Evolutionary conservation across 2,797 vertebrate genomes (phyloP), one percentile per base, ranked within the genome.

Genomic region (Sphenopsis melanotis): DNA sequence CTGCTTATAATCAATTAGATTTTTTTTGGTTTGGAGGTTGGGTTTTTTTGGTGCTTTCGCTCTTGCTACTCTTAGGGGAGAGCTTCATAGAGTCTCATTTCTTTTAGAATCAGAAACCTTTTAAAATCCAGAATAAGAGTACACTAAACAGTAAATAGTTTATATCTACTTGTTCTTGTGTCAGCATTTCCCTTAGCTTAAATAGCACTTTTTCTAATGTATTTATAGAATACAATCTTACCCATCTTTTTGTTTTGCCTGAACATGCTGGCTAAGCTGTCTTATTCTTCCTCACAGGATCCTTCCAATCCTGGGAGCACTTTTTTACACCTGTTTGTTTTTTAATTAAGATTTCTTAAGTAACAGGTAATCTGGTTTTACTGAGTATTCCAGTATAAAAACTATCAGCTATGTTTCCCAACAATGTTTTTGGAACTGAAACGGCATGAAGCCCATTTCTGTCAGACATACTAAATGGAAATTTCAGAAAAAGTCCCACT

Each of bases 1-100:
- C 87, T 93, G 96, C 72, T 93, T 93, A 88, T 69, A 92, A 93
- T 95, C 76, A 95, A 91, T 91, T 66, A 47, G 46, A 56, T 12
- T 7, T 78, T 57, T 83, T 93, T 55, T 32, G 1, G 23, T 53
- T 81, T 57, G 24, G 66, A 44, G 22, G 15, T 20, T 78, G 60
- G 24, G 7, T 0, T 23, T 65, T 82, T 83, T 79, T 64, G 20
- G 71, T 69, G 30, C 15, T 64, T 93, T 82, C 56, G 7, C n/a
- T 90, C 39, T 77, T 49, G 39, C 53, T 83, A 57, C 20, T 81
- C 70, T 64, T 78, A 34, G 22, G 44, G 44, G 21, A 88, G 69
- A 78, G 18, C 18, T 93, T 81, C 61, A 50, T 10, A 68, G 53
- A 75, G 32, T 71, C 47, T 90, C 27, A 63, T 84, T 94, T 94